phyloP scores from a whole-genome alignment of 30 jellyfish, hydroid and myxozoan genomes.

The Aurelia sp. region DNA sequence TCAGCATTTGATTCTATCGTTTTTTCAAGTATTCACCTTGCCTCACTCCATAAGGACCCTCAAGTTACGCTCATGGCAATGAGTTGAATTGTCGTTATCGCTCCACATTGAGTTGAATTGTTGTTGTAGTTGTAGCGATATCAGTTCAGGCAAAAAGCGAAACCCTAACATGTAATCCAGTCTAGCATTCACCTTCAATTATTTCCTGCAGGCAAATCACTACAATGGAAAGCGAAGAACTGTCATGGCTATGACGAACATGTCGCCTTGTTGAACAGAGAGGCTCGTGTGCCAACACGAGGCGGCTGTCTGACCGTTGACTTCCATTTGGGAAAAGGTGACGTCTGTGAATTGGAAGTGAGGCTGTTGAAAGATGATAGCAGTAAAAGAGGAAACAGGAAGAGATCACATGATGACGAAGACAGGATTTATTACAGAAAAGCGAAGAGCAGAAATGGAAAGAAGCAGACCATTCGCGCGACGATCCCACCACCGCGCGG shows the following conservation, averaged over 20 bases:
- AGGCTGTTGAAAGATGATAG: constrained; percentile 1
- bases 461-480: constrained; percentile 5
- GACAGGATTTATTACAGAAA: constrained; percentile 31
- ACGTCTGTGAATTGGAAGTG: constrained; percentile 22
- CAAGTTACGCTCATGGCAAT: too few species aligned
- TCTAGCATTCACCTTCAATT: too few species aligned
- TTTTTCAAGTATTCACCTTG: too few species aligned
- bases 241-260: constrained; percentile 8
- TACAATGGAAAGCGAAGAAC: constrained; percentile 36
- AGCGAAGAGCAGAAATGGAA: constrained; percentile 21
- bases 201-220: constrained; percentile 26
- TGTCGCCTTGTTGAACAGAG: constrained; percentile 19
- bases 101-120: too few species aligned
- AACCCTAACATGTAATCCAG: too few species aligned
- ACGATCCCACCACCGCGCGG: constrained; percentile 63
- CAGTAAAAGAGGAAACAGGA: neutral
- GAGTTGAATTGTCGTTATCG: too few species aligned
- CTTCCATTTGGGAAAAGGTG: constrained; percentile 14
- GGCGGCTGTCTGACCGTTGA: constrained; percentile 58
- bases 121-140: too few species aligned
- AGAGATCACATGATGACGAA: neutral
- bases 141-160: too few species aligned
- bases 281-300: constrained; percentile 22
- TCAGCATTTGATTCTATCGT: too few species aligned
- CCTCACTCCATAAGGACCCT: too few species aligned